phyloP scores from a whole-genome alignment of 2,113 vertebrate genomes.

The Cervus canadensis region DNA sequence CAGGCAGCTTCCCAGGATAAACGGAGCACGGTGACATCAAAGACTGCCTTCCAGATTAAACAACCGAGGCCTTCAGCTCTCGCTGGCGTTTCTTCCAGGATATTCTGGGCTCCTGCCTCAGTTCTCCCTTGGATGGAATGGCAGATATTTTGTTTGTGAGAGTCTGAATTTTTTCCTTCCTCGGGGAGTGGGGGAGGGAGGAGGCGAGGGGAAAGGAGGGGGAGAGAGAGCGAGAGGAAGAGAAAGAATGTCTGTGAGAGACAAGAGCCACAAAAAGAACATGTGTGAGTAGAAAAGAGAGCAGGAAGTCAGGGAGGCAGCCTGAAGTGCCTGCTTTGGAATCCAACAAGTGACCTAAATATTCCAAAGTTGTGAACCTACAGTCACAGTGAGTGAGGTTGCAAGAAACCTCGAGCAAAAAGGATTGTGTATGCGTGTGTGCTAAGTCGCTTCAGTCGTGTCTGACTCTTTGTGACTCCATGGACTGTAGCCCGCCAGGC shows the following conservation, averaged over 20 bases:
- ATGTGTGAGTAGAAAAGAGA: background rate
- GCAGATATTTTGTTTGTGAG: constrained; percentile 76
- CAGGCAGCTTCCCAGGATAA: constrained; percentile 83
- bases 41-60: constrained; percentile 81
- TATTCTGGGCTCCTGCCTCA: constrained; percentile 83
- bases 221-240: background rate
- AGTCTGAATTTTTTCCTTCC: constrained; percentile 62
- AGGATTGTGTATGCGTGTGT: background rate
- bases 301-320: constrained; percentile 6
- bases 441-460: background rate
- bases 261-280: constrained; percentile 36
- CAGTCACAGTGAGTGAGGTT: background rate
- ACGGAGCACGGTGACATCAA: constrained; percentile 82
- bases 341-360: constrained; percentile 10
- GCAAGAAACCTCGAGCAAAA: rapidly evolving
- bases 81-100: constrained; percentile 80
- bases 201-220: background rate
- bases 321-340: constrained; percentile 43
- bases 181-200: background rate
- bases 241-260: constrained; percentile 45
- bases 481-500: background rate
- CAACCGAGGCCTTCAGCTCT: constrained; percentile 81
- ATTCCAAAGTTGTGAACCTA: background rate
- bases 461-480: background rate
- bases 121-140: constrained; percentile 79